Base-by-base conservation (phyloP, 53 echinoderm and acorn worm genomes). In the Mesocentrotus franciscanus region DNA sequence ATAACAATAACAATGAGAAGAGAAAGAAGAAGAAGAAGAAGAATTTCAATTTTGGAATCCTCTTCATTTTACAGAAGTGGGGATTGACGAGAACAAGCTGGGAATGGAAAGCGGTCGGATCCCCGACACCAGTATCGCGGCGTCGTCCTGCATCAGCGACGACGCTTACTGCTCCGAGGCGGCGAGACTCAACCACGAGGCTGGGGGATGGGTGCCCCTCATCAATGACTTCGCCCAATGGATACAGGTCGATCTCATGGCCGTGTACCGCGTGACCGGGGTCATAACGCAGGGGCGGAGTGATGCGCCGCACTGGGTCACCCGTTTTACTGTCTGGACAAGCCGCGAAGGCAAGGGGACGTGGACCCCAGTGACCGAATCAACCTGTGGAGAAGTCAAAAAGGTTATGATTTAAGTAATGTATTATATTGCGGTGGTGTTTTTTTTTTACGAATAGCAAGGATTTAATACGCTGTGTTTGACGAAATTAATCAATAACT, bases 241-340 rank as follows among this genome's bases (percentile, higher is more conserved):
- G 95, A 64, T 94, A 10, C 95, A 94, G 71, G 95, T 94, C 24
- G 95, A 94, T 17, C 95, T 94, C 20, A 6, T 61, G 27, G 70
- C 32, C 13, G 85, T 94, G 64, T 94, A 94, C 24, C 95, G 95
- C n/a, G 55, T 94, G 55, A 94, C 87, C 5, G 95, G 95, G 1
- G 95, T 94, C 39, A 56, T 94, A 0, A 94, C 95, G 29, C 95
- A 94, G 85, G 95, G 95, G n/a, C 70, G 95, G 62, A 66, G 85
- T 70, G 95, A 85, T 22, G 55, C 85, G n/a, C 5, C 71, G 8
- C 55, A 94, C 17, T 94, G 95, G 95, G 95, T 94, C 26, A 94
- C 95, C 11, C 27, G 55, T 2, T 94, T 66, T 55, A 49, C 87
- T 7, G 87, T 94, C 11, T 72, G 66, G 68, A 61, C 59, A n/a